Base-by-base conservation (phyloP, 2,888 invertebrate species). In the Torymus aiolomorphi region DNA sequence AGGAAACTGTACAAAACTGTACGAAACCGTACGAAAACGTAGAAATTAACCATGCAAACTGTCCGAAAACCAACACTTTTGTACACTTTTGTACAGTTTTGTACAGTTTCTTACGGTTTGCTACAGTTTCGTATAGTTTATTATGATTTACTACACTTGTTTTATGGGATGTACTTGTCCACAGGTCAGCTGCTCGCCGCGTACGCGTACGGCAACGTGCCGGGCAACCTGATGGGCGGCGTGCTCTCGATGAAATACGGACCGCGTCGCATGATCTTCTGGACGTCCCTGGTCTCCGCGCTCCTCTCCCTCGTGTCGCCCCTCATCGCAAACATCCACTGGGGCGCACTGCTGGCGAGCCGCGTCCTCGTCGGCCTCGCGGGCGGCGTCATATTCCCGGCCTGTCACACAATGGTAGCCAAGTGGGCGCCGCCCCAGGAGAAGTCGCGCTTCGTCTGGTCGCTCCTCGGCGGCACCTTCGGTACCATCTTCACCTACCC, bases 371-470 rank as follows among this genome's bases (percentile, higher is more conserved):
- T 89, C 16, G 89, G 89, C 0, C 0, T 89, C 1, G 84, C 88
- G 12, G 89, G 89, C 91, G 94, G 94, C 12, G 91, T 93, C 24
- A 89, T 92, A 31, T 94, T 94, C 88, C 94, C 94, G 2, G 91
- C 94, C 4, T 91, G 93, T 12, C 94, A 94, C 83, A 92, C 92
- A 3, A 86, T 95, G 78, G 93, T 95, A 4, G 94, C 95, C 0
- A 92, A 93, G 85, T 95, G 95, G 95, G 92, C 94, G 0, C 95
- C 95, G 0, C 95, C 95, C 1, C 92, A 93, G n/a, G 95, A 95
- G 87, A 95, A 94, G 87, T 94, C 95, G 11, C 94, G 95, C 86
- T 95, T 95, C 86, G 91, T 95, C 0, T 94, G 94, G 84, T 93
- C 95, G 0, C 91, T 95, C 85, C 93, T 95, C 92, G 95, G 95